Conservation (phyloP, 2,113 vertebrate species). For the Toxotes jaculatrix region DNA sequence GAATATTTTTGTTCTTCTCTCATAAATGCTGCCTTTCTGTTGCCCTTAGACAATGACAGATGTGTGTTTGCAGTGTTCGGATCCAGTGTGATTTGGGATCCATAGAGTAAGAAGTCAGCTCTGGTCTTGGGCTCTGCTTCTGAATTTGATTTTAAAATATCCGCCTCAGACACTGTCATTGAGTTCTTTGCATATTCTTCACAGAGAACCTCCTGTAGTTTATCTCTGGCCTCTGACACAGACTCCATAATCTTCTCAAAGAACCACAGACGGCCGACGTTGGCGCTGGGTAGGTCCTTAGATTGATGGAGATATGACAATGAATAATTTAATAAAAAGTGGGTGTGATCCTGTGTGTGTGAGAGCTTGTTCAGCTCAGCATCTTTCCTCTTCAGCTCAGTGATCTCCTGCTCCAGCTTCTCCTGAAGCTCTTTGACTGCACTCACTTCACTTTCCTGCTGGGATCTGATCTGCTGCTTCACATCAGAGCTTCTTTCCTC, state of each 20-base stretch:
- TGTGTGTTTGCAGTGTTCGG: constrained; percentile 1
- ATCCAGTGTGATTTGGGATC: constrained; percentile 18
- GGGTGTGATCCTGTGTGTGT: constrained; percentile 27
- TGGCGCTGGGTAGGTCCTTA: neutral
- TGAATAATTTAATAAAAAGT: constrained; percentile 27
- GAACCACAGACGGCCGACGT: neutral
- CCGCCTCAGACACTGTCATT: neutral
- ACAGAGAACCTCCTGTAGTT: neutral
- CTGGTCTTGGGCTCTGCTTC: neutral
- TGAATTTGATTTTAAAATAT: rapidly evolving
- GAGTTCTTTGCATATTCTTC: neutral
- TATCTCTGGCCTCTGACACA: constrained; percentile 15
- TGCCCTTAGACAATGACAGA: neutral
- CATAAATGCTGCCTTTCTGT: neutral
- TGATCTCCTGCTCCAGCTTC: constrained; percentile 41
- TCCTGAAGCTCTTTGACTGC: neutral
- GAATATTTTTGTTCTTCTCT: neutral
- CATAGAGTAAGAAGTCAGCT: constrained; percentile 18
- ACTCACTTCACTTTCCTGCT: constrained; percentile 7
- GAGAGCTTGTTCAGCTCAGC: constrained; percentile 43
- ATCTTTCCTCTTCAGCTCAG: constrained; percentile 43
- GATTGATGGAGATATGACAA: neutral
- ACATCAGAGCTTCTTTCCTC: constrained; percentile 18
- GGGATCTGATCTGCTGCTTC: neutral
- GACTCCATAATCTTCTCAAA: constrained; percentile 27